These are phyloP conservation scores for Plebejus anna DNA, from an alignment of 2,888 invertebrate genomes.

Conservation along the genomic window DNA sequence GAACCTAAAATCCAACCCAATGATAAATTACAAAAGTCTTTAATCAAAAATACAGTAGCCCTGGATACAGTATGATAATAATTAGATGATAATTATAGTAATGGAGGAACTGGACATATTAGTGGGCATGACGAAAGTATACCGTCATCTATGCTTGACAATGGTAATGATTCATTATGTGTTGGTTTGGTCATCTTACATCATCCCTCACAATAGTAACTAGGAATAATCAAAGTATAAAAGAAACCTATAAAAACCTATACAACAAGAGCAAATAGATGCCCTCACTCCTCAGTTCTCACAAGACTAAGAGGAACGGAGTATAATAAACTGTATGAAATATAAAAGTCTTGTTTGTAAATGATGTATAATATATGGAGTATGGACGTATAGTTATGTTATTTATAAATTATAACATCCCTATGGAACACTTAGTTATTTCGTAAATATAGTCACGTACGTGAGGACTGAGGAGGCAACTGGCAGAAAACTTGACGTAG, in stretches of 20 bases:
- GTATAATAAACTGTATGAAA: not conserved
- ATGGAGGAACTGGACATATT: not conserved
- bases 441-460: not conserved
- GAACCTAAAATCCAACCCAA: no score
- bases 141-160: constrained; percentile 10
- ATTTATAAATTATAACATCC: not conserved
- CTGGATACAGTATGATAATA: not conserved
- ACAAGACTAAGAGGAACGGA: no score
- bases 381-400: not conserved
- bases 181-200: constrained; percentile 36
- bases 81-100: not conserved
- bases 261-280: no score
- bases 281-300: no score
- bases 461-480: not conserved
- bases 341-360: not conserved
- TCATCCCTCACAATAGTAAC: constrained; percentile 36
- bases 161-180: constrained; percentile 26
- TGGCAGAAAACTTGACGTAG: not conserved
- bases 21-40: no score
- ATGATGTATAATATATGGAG: not conserved
- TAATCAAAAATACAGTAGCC: no score
- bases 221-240: not conserved
- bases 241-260: not conserved
- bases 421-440: not conserved
- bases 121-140: constrained; percentile 19